These are phyloP conservation scores for Novumbra hubbsi DNA, from an alignment of 2,797 vertebrate species.

Conservation along the genomic window DNA sequence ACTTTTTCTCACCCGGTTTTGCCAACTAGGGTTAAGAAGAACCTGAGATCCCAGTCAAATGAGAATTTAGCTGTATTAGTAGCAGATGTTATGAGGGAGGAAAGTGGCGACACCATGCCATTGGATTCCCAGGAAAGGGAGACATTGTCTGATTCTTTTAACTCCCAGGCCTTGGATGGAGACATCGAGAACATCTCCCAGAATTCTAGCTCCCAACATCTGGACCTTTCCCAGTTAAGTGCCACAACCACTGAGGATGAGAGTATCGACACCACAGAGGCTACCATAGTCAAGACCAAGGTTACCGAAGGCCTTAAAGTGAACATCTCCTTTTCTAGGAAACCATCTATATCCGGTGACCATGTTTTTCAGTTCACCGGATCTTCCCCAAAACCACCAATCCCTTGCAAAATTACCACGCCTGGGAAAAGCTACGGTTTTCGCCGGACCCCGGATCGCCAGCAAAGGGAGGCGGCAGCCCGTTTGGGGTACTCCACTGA, in stretches of 20 bases:
- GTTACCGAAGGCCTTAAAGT: conserved; percentile 63
- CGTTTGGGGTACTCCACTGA: conserved; percentile 68
- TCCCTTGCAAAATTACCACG: conserved; percentile 2
- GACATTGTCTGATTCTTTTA: conserved; percentile 3
- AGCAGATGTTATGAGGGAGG: conserved; percentile 10
- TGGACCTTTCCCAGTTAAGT: conserved; percentile 57
- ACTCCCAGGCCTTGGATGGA: conserved; percentile 15
- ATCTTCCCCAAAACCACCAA: conserved; percentile 28
- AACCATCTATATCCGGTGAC: conserved; percentile 47
- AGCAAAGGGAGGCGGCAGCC: conserved; percentile 77
- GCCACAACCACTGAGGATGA: conserved; percentile 60
- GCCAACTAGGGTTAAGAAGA: conserved; percentile 13
- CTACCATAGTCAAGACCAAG: conserved; percentile 59
- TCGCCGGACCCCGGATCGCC: conserved; percentile 78
- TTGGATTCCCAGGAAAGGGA: conserved; percentile 10
- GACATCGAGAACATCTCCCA: conserved; percentile 56
- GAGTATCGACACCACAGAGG: conserved; percentile 66
- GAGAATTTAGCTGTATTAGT: conserved; percentile 16
- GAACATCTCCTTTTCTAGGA: conserved; percentile 61
- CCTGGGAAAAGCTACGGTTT: conserved; percentile 68
- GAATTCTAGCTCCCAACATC: conserved; percentile 58
- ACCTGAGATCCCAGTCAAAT: conserved; percentile 28
- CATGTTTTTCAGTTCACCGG: conserved; percentile 40
- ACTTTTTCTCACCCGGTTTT: conserved; percentile 11
- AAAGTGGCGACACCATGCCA: conserved; percentile 13